These are phyloP conservation scores for Phortica okadai DNA, from an alignment of 2,888 invertebrate genomes.

Conservation along the genomic window DNA sequence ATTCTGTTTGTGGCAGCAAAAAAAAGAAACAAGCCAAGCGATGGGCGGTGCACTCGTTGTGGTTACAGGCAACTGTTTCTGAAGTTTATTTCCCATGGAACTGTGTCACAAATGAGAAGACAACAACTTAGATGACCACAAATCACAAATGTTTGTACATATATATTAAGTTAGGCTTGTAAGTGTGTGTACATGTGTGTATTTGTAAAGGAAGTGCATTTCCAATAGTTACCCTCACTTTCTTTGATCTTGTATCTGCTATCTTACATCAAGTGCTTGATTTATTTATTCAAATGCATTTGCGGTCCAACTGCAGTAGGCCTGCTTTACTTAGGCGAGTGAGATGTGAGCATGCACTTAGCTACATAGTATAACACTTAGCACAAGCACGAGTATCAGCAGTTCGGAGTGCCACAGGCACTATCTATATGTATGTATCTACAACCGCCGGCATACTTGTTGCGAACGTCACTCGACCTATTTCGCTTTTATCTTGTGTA, in stretches of 20 bases:
- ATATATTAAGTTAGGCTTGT: too few relatives aligned
- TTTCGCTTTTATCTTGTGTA: slow-evolving; percentile 42
- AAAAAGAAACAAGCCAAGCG: not conserved
- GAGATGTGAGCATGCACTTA: too few relatives aligned
- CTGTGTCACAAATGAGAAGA: slow-evolving; percentile 20
- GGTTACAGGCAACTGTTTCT: not conserved
- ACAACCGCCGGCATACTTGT: slow-evolving; percentile 5
- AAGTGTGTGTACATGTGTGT: not conserved
- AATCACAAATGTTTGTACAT: not conserved
- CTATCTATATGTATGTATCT: too few relatives aligned
- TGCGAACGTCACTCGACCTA: slow-evolving; percentile 38
- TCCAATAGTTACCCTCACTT: not conserved
- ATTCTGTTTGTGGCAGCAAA: not conserved
- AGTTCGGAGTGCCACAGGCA: too few relatives aligned
- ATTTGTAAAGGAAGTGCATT: not conserved
- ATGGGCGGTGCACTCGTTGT: not conserved
- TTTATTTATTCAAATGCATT: slow-evolving; percentile 43
- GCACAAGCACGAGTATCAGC: too few relatives aligned
- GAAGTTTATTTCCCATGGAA: slow-evolving; percentile 24
- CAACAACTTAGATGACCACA: not conserved
- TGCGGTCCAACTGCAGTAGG: not conserved
- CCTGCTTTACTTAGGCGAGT: not conserved
- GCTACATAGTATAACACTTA: too few relatives aligned
- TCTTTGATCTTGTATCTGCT: not conserved
- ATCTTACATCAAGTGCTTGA: slow-evolving; percentile 25